Base-by-base conservation (phyloP, 2,888 invertebrate genomes). In the Crossocerus cetratus region DNA sequence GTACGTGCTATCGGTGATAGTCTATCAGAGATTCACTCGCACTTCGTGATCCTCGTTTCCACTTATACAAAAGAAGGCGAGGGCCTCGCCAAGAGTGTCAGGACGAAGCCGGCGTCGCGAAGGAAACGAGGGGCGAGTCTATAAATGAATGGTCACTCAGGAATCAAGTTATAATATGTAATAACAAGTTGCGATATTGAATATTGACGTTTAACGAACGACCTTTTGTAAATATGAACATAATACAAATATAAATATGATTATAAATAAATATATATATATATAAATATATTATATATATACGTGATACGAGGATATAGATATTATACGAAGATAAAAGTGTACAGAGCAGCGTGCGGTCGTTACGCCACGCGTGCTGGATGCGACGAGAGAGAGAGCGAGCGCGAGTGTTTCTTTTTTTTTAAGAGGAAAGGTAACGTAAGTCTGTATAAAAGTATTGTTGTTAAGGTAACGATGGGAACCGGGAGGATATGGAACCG, bases 171-270 rank as follows among this genome's bases (percentile, higher is more conserved):
- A 83, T 75, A 82, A 81, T 32, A 32, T 78, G 67, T 80, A 84
- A 81, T 82, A 83, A 84, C 74, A 81, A 32, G 80, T 85, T 82
- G 80, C 84, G 85, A 87, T 86, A 84, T 81, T 84, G 81, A 83
- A 70, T 81, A 86, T 82, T 84, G 78, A 84, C 81, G 76, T 81
- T 84, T 82, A 83, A 84, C 73, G 78, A 84, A 84, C 75, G 79
- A 86, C 73, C 80, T 87, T 87, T 87, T 89, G 88, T 89, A 88
- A 87, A 89, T 88, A 88, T 81, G 78, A 84, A 83, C 82, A 79
- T 72, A 74, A 77, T 68, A 80, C 72, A 71, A 70, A 77, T 81
- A 81, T 72, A 76, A 49, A 72, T 72, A 75, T 73, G 72, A 64
- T 54, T 55, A 69, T 72, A 67, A 20, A 66, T 44, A 79, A 69